Conservation (phyloP, 37 sponge, comb jelly and placozoan genomes). For the Dysidea cf. avara region DNA sequence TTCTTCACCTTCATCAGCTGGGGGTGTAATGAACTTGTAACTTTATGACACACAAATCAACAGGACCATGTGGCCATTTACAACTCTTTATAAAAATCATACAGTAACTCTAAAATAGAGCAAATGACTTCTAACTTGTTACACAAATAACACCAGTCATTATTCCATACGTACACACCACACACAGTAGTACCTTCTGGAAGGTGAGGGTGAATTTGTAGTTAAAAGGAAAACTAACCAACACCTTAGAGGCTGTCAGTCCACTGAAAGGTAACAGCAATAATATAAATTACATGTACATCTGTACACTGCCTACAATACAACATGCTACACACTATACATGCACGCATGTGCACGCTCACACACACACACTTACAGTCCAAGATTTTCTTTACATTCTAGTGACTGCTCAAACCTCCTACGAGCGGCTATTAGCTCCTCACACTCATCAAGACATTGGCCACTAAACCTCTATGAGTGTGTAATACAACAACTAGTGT, state of each 20-base stretch:
- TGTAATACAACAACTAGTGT: too few species aligned
- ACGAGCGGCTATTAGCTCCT: constrained; percentile 8
- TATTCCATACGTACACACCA: too few species aligned
- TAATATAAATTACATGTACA: neutral
- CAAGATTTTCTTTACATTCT: constrained; percentile 15
- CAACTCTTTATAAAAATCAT: too few species aligned
- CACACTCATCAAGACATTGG: constrained; percentile 22
- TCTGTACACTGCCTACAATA: neutral
- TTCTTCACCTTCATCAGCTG: constrained; percentile 65
- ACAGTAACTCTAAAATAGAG: neutral
- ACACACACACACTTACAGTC: constrained; percentile 42
- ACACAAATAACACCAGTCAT: neutral
- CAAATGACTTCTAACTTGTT: neutral
- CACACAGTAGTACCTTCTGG: constrained; percentile 79
- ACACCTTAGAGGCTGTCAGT: constrained; percentile 10
- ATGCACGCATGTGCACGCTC: neutral
- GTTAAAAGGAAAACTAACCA: constrained; percentile 46
- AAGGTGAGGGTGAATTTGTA: constrained; percentile 60
- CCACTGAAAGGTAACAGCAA: constrained; percentile 16
- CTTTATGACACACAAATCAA: neutral
- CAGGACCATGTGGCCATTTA: too few species aligned
- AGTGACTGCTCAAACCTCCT: constrained; percentile 8
- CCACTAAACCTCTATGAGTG: constrained; percentile 5
- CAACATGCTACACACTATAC: neutral
- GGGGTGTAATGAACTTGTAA: neutral